These are phyloP conservation scores for Trissolcus brochymenae DNA, from an alignment of 2,888 invertebrate species.

Conservation along the genomic window DNA sequence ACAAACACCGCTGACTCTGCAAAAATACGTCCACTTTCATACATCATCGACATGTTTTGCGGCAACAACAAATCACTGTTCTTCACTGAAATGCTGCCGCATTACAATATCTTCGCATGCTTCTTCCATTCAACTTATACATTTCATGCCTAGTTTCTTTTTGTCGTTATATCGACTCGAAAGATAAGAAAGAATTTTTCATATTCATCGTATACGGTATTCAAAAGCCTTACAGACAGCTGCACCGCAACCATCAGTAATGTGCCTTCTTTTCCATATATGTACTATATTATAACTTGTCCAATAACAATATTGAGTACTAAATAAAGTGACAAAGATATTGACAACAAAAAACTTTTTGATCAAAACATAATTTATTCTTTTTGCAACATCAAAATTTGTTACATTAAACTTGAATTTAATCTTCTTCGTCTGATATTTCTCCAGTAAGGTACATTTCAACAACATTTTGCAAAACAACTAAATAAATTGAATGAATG, in stretches of 20 bases:
- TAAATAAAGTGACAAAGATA: too few species aligned
- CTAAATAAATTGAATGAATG: too few species aligned
- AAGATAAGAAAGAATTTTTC: slow-evolving; percentile 36
- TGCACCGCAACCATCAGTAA: slow-evolving; percentile 18
- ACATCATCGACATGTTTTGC: slow-evolving; percentile 40
- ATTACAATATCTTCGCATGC: slow-evolving; percentile 17
- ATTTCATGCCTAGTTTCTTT: slow-evolving; percentile 34
- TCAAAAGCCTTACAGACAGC: slow-evolving; percentile 14
- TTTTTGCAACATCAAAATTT: too few species aligned
- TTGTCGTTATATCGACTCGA: slow-evolving; percentile 21
- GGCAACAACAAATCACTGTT: slow-evolving; percentile 29
- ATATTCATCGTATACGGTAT: slow-evolving; percentile 31
- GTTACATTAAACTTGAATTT: too few species aligned
- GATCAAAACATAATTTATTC: too few species aligned
- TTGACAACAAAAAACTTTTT: too few species aligned
- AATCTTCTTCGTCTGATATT: too few species aligned
- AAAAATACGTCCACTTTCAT: slow-evolving; percentile 33
- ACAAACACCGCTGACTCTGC: slow-evolving; percentile 29
- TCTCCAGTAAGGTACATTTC: too few species aligned
- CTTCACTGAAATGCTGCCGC: slow-evolving; percentile 17
- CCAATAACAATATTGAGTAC: too few species aligned
- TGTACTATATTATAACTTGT: too few species aligned
- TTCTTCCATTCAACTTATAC: slow-evolving; percentile 26
- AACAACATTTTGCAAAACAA: too few species aligned
- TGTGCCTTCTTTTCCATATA: too few species aligned